A percentile compares a stretch with the other conserved stretches of the same genome.
phyloP scores from a whole-genome alignment of 2,797 vertebrate genomes.

The Rousettus madagascariensis region DNA sequence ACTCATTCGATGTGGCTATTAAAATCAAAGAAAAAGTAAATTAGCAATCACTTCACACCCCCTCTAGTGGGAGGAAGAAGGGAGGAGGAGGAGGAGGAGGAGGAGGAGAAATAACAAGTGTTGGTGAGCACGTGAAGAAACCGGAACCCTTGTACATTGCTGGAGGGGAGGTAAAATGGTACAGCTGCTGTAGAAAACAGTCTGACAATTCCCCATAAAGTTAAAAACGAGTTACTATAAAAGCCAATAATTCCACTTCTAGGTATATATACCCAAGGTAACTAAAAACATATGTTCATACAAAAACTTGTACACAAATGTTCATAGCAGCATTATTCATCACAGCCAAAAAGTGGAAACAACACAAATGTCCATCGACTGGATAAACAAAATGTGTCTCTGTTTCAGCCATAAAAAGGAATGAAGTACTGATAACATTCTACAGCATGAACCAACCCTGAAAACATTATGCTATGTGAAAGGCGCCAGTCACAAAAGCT shows the following conservation, averaged over 20 bases:
- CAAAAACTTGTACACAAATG: not conserved
- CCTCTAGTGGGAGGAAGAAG: not conserved
- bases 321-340: not conserved
- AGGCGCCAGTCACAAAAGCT: not conserved
- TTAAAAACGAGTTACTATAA: not conserved
- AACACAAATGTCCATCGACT: not conserved
- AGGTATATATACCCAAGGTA: not conserved
- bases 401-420: not conserved
- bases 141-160: not conserved
- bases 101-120: not conserved
- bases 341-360: not conserved
- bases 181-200: not conserved
- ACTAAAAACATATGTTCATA: not conserved
- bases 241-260: not conserved
- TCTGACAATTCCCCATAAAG: not conserved
- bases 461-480: not conserved
- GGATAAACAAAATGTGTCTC: not conserved
- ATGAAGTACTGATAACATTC: not conserved
- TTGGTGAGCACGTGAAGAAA: not conserved
- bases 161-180: not conserved
- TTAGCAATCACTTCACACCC: not conserved
- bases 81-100: too few species aligned
- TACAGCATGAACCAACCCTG: not conserved
- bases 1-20: not conserved
- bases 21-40: conserved; percentile 37